Percentiles rank a stretch among this genome's conserved stretches.
These are phyloP conservation scores for Megamerina dolium DNA, from an alignment of 2,888 invertebrate genomes.

Conservation along the genomic window DNA sequence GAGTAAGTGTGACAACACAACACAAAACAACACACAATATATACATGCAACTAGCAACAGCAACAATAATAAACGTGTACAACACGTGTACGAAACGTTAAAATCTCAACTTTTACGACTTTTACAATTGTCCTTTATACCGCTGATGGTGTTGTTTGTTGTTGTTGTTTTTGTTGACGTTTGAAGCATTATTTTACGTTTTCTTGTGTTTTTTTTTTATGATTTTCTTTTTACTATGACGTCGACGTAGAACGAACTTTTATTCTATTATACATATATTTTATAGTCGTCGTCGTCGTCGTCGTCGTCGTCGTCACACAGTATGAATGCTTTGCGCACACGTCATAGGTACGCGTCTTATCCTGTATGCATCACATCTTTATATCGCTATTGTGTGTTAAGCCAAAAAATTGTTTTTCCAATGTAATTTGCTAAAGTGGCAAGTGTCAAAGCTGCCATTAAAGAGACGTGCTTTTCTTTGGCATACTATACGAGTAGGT, in stretches of 20 bases:
- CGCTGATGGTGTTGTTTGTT: slow-evolving; percentile 3
- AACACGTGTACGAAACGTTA: slow-evolving; percentile 40
- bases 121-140: slow-evolving; percentile 19
- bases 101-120: slow-evolving; percentile 43
- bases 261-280: too few relatives aligned
- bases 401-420: neutral
- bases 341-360: too few relatives aligned
- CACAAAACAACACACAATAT: slow-evolving; percentile 9
- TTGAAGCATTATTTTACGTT: too few relatives aligned
- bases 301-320: too few relatives aligned
- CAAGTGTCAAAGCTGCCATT: slow-evolving; percentile 26
- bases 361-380: too few relatives aligned
- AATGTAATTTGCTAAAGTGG: slow-evolving; percentile 18
- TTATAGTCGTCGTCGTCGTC: too few relatives aligned
- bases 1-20: slow-evolving; percentile 4
- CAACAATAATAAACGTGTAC: slow-evolving; percentile 19
- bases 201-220: too few relatives aligned
- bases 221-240: too few relatives aligned
- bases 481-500: too few relatives aligned
- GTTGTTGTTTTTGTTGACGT: slow-evolving; percentile 10
- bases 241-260: too few relatives aligned
- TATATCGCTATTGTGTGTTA: neutral
- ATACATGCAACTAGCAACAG: slow-evolving; percentile 15
- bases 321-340: too few relatives aligned
- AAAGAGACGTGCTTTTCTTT: neutral